Percentiles rank a stretch among this genome's conserved stretches.
These are phyloP conservation scores for Eospalax fontanierii DNA, from an alignment of 2,797 vertebrate species.

Conservation along the genomic window DNA sequence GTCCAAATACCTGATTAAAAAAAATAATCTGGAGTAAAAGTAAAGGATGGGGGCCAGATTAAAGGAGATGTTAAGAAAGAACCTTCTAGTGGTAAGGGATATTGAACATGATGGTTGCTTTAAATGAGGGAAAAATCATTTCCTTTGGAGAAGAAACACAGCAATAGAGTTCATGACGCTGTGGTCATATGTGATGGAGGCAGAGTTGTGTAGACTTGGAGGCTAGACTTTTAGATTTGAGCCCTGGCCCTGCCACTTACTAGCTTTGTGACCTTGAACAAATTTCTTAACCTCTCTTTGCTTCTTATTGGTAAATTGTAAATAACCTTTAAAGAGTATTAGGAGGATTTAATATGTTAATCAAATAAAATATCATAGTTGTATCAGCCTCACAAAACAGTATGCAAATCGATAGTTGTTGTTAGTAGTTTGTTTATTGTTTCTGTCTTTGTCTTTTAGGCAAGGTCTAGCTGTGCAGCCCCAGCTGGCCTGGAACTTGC, in stretches of 20 bases:
- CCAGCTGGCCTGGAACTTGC: too few relatives aligned
- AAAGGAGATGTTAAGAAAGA: too few relatives aligned
- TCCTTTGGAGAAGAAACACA: background rate
- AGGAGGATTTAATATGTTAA: background rate
- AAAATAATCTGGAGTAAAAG: background rate
- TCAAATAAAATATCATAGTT: background rate
- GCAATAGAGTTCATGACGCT: rapidly evolving
- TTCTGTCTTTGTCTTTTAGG: too few relatives aligned
- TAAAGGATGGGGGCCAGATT: background rate
- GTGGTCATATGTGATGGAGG: too few relatives aligned
- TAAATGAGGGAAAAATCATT: background rate
- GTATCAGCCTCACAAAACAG: background rate
- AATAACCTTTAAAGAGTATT: background rate
- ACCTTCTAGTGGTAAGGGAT: background rate
- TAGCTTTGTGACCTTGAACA: background rate
- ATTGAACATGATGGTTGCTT: background rate
- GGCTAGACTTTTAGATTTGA: background rate
- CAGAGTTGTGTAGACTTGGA: background rate
- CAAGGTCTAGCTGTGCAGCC: too few relatives aligned
- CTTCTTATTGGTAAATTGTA: background rate
- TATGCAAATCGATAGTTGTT: background rate
- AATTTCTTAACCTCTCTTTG: background rate
- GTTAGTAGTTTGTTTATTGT: too few relatives aligned
- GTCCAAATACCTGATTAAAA: background rate
- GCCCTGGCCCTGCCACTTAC: background rate